phyloP scores from a whole-genome alignment of 2,797 vertebrate genomes.

The Chromobotia macracanthus region DNA sequence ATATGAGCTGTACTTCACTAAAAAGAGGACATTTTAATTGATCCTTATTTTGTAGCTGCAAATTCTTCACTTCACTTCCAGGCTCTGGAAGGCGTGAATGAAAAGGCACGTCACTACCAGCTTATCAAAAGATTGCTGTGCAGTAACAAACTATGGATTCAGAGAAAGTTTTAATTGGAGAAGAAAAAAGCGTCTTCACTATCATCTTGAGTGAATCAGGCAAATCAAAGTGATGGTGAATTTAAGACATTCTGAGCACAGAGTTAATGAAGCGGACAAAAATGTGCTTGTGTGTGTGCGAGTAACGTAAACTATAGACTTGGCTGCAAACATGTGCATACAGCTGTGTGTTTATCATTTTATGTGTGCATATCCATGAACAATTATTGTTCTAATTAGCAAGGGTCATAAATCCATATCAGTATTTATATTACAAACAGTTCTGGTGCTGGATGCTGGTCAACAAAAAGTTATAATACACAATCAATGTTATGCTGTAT shows the following conservation, averaged over 20 bases:
- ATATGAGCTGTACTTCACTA: conserved; percentile 60
- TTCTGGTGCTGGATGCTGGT: too few relatives aligned
- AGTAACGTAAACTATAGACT: background rate
- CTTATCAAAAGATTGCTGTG: conserved; percentile 67
- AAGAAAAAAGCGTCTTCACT: conserved; percentile 51
- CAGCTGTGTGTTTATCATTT: background rate
- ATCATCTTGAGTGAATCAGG: conserved; percentile 41
- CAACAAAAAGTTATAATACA: too few relatives aligned
- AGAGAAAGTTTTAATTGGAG: conserved; percentile 72
- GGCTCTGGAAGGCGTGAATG: conserved; percentile 57
- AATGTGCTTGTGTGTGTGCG: conserved; percentile 14
- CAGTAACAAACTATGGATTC: conserved; percentile 69
- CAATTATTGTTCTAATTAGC: too few relatives aligned
- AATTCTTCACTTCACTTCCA: conserved; percentile 58
- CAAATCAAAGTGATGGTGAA: conserved; percentile 35
- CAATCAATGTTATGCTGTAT: too few relatives aligned
- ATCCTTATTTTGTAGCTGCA: conserved; percentile 53
- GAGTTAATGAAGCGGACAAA: conserved; percentile 24
- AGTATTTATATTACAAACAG: too few relatives aligned
- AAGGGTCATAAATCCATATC: too few relatives aligned
- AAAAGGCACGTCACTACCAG: conserved; percentile 45
- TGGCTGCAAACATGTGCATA: background rate
- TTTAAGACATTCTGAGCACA: conserved; percentile 35
- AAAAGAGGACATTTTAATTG: conserved; percentile 72
- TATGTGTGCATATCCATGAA: too few relatives aligned